Evolutionary conservation across 2,113 vertebrate genomes (phyloP), one percentile per base, ranked within the genome.

Genomic region (Microcebus murinus): DNA sequence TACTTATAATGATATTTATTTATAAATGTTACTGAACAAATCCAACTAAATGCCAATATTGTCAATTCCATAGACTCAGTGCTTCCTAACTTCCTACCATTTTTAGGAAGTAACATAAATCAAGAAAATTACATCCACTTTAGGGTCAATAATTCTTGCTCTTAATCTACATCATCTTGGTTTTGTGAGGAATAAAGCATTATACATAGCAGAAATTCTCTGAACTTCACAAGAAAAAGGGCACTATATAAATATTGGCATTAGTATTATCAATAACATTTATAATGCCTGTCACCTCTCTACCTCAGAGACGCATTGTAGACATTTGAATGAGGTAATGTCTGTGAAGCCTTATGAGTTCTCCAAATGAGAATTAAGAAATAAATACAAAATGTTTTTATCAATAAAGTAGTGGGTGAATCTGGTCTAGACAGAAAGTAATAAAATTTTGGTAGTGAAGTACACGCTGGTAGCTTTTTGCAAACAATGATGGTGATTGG

Each of bases 311-410:
- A 93, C 25, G 25, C 31, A 23, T 55, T 94, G 68, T 90, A 87
- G 87, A 84, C n/a, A 45, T 86, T 70, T 57, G 83, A 94, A 94
- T 97, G 97, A 97, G 94, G 89, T 97, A 91, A 94, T 96, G 96
- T 97, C 94, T 97, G 68, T 6, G 23, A 95, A 95, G n/a, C 1
- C 65, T 91, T 89, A 39, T 45, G 73, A 80, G 29, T 71, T 96
- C 59, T 92, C 68, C 45, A 67, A 70, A 84, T 90, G 65, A 93
- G 65, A 90, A 94, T 90, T 88, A 82, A 96, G 77, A 94, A 76
- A 70, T 81, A 97, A 96, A 97, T 80, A 90, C 63, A 82, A 95
- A 74, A 80, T 65, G 23, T 92, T 90, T 96, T 97, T 91, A 88
- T 96, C 94, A 91, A 89, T 94, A 96, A 87, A 81, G 52, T 87